phyloP scores from a whole-genome alignment of 2,888 invertebrate species.

The Ophioninae sp. region DNA sequence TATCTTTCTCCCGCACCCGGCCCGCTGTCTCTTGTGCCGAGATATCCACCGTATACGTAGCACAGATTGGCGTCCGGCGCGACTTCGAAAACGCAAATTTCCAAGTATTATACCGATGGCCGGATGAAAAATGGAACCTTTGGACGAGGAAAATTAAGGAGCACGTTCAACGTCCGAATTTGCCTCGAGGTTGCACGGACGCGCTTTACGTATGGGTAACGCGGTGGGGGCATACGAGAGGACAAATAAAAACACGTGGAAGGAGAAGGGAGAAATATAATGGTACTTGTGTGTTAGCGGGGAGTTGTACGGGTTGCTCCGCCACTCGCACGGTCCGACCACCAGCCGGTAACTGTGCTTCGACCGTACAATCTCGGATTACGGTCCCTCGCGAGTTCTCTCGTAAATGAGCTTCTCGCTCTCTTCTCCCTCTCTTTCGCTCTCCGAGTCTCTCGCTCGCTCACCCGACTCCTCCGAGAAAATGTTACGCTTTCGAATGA shows the following conservation, averaged over 20 bases:
- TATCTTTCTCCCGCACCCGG: conserved; percentile 24
- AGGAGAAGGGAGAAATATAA: conserved; percentile 16
- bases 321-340: conserved; percentile 55
- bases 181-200: neutral
- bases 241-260: neutral
- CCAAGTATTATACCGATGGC: neutral
- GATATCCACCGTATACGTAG: neutral
- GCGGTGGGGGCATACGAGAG: neutral
- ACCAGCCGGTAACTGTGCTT: conserved; percentile 57
- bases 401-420: conserved; percentile 9
- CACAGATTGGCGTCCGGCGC: conserved; percentile 42
- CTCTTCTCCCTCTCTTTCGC: conserved; percentile 38
- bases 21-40: conserved; percentile 24
- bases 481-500: conserved; percentile 35
- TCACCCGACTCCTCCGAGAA: conserved; percentile 45
- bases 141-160: neutral
- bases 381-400: conserved; percentile 51
- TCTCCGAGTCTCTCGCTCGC: conserved; percentile 56
- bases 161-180: neutral
- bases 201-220: neutral
- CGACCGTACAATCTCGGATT: conserved; percentile 30
- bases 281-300: conserved; percentile 31
- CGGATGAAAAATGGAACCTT: neutral
- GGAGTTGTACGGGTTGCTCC: conserved; percentile 50
- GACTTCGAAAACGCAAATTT: conserved; percentile 45